Base-by-base conservation (phyloP, 2,113 vertebrate genomes). In the Spilogale gracilis region DNA sequence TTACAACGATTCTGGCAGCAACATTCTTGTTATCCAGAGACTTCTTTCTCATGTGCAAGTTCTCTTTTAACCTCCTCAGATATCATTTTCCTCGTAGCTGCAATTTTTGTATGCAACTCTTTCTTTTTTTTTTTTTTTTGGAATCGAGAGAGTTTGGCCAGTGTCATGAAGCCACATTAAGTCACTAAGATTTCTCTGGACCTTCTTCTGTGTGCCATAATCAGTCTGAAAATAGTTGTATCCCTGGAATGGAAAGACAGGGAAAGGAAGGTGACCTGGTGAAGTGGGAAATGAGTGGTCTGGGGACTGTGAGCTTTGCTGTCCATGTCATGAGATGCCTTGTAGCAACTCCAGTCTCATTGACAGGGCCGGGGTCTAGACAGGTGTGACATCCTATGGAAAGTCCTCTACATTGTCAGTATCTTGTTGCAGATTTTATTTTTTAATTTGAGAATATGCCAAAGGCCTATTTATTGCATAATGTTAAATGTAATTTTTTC, bases 1-100 rank as follows among this genome's bases (percentile, higher is more conserved):
- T 97, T 97, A 85, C 96, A 98, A 52, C 82, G 65, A 76, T 97
- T 97, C 96, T 96, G 97, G 92, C 84, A 98, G 69, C 89, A 82
- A 58, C 67, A 79, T 38, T 58, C 93, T 95, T 98, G 95, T 96
- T 98, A 98, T 82, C 73, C 74, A 98, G 93, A 96, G 97, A 98
- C 52, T 5, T 91, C 95, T 98, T 98, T 98, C 95, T 85, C 79
- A 16, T 91, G 73, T 97, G 43, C 8, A 0, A 95, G 80, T 91
- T 97, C 90, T 96, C 96, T 96, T 82, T 97, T 96, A 89, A 91
- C 95, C 52, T 98, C 74, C 92, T 94, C 96, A 97, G 91, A 97
- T 76, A 90, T 98, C 30, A 52, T 58, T 97, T 98, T 98, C 95
- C 96, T 78, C 94, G 50, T 50, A 92, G 92, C 80, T 98, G 56